Base-by-base conservation (phyloP, 2,888 invertebrate genomes). In the Sussaba pulchella region DNA sequence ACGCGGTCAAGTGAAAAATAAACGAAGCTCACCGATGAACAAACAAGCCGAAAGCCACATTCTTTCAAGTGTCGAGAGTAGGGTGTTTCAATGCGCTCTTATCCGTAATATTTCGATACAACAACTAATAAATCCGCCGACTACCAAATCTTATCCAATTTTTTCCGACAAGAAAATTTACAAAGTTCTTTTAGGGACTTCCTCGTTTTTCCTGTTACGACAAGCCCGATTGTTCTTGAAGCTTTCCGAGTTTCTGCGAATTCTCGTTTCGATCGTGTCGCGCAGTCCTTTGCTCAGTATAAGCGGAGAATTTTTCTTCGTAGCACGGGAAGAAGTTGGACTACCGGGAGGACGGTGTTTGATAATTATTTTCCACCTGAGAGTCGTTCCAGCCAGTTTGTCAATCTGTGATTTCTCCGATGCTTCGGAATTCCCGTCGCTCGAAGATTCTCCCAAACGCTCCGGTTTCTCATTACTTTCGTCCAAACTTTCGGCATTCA, bases 301-400 rank as follows among this genome's bases (percentile, higher is more conserved):
- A 43, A 64, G 57, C 17, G 10, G 26, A 26, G n/a, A 54, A 24
- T 9, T 24, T 24, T 3, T n/a, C 9, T 26, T 41, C 26, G 24
- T 4, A 14, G 67, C 17, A 39, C 24, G 5, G 21, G 17, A 39
- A 6, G 19, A 14, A 5, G 21, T n/a, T 10, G 75, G 19, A 47
- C 41, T 59, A n/a, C 3, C 52, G 1, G 82, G 78, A 24, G 78
- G 78, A 64, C 59, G 81, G 74, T 84, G 82, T 47, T 84, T 82
- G 47, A 84, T 81, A 21, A 82, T 84, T 21, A 84, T 82, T 64
- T 82, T 84, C 83, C 83, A 84, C 61, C 82, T 67, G 9, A 84
- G 59, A 21, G 67, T 82, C 2, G 82, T 69, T 1, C 78, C 82
- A 6, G 81, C 52, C 2, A 59, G 54, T 59, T 69, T 78, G 1